phyloP scores from a whole-genome alignment of 2,113 vertebrate genomes.

The Australoheros scitulus region DNA sequence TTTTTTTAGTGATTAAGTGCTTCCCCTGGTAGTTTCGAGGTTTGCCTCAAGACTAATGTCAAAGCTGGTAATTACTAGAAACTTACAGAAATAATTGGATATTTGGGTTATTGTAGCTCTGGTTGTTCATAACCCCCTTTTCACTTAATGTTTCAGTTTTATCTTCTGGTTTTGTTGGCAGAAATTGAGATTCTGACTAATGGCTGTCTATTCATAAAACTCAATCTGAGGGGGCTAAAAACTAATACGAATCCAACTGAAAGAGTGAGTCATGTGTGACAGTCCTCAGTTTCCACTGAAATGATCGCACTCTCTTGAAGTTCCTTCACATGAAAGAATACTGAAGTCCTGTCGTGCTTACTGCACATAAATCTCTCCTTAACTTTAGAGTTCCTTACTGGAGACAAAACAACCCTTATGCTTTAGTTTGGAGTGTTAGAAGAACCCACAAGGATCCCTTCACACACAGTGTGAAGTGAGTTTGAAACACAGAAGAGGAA shows the following conservation, averaged over 20 bases:
- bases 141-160: constrained; percentile 8
- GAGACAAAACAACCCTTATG: neutral
- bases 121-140: neutral
- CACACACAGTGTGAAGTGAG: constrained; percentile 44
- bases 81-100: neutral
- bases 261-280: neutral
- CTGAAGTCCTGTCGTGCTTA: neutral
- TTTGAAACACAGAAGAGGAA: constrained; percentile 43
- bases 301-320: neutral
- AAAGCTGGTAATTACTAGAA: neutral
- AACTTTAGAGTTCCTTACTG: neutral
- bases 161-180: neutral
- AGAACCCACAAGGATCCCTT: neutral
- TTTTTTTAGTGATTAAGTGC: neutral
- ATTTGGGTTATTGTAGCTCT: neutral
- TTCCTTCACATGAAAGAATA: neutral
- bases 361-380: neutral
- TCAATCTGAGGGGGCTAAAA: neutral
- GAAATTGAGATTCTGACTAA: constrained; percentile 3
- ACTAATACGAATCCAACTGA: constrained; percentile 11
- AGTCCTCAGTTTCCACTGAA: neutral
- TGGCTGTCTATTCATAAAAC: constrained; percentile 16
- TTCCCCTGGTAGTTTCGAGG: neutral
- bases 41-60: neutral
- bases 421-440: constrained; percentile 9